These are phyloP conservation scores for Pseudoatta argentina DNA, from an alignment of 1,140 invertebrate genomes.

Conservation along the genomic window DNA sequence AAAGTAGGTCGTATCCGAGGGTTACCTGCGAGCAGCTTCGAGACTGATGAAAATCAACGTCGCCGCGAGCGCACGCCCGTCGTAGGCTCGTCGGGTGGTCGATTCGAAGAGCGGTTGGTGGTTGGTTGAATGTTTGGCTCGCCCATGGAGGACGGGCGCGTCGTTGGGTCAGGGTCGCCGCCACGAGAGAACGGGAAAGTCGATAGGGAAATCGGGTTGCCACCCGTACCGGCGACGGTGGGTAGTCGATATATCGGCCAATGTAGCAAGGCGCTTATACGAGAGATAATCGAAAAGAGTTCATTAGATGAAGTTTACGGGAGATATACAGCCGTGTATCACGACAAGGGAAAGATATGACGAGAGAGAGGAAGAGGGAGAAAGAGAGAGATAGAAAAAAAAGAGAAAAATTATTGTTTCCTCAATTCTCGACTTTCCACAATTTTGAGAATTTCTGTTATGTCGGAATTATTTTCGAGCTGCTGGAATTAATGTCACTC, in stretches of 20 bases:
- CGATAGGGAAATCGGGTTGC: slow-evolving; percentile 74
- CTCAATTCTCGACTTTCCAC: background rate
- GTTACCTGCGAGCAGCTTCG: slow-evolving; percentile 51
- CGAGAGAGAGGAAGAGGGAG: background rate
- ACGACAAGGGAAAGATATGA: background rate
- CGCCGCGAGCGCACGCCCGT: slow-evolving; percentile 43
- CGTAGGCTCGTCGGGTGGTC: slow-evolving; percentile 54
- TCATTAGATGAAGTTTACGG: slow-evolving; percentile 4
- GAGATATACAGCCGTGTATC: background rate
- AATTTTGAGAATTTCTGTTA: slow-evolving; percentile 9
- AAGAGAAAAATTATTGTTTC: background rate
- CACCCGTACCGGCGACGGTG: slow-evolving; percentile 24
- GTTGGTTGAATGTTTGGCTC: slow-evolving; percentile 51
- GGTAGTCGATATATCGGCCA: slow-evolving; percentile 71
- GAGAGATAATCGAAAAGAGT: slow-evolving; percentile 46
- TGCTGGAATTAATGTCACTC: slow-evolving; percentile 17
- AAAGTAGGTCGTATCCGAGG: slow-evolving; percentile 61
- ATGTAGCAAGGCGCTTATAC: slow-evolving; percentile 39
- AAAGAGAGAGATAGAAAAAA: background rate
- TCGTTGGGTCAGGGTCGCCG: slow-evolving; percentile 75
- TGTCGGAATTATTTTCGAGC: slow-evolving; percentile 25
- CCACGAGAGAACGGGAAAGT: slow-evolving; percentile 71
- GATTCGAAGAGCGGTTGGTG: slow-evolving; percentile 54
- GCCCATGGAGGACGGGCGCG: slow-evolving; percentile 51
- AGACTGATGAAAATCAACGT: slow-evolving; percentile 51